Evolutionary conservation across 2,888 invertebrate genomes (phyloP).

Genomic region (Diploptera punctata): DNA sequence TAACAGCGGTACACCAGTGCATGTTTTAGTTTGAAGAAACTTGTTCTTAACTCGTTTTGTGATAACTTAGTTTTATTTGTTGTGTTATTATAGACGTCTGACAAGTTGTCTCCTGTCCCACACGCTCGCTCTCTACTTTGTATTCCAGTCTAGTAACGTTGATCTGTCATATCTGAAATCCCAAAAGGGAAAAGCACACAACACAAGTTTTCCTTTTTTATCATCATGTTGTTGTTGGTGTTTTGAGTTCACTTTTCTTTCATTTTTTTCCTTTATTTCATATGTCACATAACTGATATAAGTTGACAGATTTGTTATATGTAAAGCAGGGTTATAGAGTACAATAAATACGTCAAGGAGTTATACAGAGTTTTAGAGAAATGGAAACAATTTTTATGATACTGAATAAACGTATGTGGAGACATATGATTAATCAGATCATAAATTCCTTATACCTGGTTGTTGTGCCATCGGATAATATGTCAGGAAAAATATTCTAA

Average conservation of each 20-base stretch:
- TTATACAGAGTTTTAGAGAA: too few species aligned
- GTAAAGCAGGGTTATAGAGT: neutral
- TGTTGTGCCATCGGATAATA: too few species aligned
- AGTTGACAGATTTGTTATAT: conserved; percentile 11
- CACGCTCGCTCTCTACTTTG: conserved; percentile 21
- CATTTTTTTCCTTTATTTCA: neutral
- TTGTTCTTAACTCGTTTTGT: neutral
- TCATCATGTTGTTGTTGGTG: neutral
- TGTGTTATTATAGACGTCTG: conserved; percentile 17
- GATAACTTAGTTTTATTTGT: conserved; percentile 2
- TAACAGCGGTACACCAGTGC: too few species aligned
- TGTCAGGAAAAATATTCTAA: too few species aligned
- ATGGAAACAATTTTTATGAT: too few species aligned
- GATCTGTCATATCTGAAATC: conserved; percentile 35
- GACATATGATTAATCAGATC: too few species aligned
- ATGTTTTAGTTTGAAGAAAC: neutral
- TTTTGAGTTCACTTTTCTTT: neutral
- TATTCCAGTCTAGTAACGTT: conserved; percentile 22
- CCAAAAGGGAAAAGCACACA: conserved; percentile 22
- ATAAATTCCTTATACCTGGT: too few species aligned
- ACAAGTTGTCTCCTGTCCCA: conserved; percentile 29
- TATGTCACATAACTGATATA: neutral
- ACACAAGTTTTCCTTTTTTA: neutral
- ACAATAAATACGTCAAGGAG: too few species aligned
- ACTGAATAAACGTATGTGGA: too few species aligned